Percentiles rank a stretch among this genome's conserved stretches.
Evolutionary conservation across 2,888 invertebrate genomes (phyloP).

Genomic region (Malacosoma neustria): DNA sequence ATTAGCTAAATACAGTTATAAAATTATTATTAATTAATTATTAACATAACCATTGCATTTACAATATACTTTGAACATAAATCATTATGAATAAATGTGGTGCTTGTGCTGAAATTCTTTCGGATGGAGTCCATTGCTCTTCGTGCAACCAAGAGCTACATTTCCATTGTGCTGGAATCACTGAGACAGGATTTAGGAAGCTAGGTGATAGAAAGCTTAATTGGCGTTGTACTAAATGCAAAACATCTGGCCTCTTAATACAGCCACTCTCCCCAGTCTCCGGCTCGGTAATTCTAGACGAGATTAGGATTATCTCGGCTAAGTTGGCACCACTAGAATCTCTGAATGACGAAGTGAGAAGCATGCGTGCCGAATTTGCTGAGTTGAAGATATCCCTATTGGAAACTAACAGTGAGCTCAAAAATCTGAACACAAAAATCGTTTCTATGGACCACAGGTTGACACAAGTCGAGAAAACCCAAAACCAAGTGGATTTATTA

Average conservation of each 20-base stretch:
- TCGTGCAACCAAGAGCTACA: neutral
- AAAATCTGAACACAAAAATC: neutral
- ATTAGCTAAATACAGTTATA: too few species aligned
- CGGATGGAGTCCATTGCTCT: neutral
- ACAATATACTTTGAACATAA: too few species aligned
- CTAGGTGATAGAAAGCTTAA: neutral
- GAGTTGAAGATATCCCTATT: neutral
- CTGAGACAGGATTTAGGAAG: neutral
- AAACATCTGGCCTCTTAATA: neutral
- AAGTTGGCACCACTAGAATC: neutral
- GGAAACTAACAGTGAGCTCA: neutral
- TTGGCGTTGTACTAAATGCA: slow-evolving; percentile 1
- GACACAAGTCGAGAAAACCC: neutral
- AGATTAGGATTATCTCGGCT: neutral
- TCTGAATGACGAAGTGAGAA: neutral
- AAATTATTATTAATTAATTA: too few species aligned
- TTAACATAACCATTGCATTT: too few species aligned
- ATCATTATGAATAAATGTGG: too few species aligned
- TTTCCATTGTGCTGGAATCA: neutral
- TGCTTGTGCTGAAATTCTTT: neutral
- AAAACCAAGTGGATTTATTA: neutral
- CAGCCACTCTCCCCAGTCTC: neutral
- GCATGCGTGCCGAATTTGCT: neutral
- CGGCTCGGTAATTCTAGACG: neutral
- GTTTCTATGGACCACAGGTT: neutral